These are phyloP conservation scores for Orthonychiurus folsomi DNA, from an alignment of 2,888 invertebrate genomes.

Conservation along the genomic window DNA sequence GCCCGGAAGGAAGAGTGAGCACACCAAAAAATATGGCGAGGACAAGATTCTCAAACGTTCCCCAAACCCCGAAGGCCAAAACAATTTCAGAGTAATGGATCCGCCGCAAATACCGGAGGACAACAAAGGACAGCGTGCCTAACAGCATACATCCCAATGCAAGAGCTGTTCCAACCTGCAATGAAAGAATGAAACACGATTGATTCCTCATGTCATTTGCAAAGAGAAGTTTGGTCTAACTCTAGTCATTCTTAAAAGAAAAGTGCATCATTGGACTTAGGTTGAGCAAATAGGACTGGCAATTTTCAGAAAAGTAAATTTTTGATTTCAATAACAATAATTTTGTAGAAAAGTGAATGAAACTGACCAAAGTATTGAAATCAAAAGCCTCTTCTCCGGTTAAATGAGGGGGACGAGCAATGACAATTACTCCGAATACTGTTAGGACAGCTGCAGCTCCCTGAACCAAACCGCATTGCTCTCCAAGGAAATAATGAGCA, in stretches of 20 bases:
- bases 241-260: neutral
- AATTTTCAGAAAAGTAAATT: too few species aligned
- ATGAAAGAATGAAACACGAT: slow-evolving; percentile 1
- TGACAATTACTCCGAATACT: slow-evolving; percentile 27
- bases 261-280: too few species aligned
- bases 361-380: slow-evolving; percentile 25
- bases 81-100: slow-evolving; percentile 83
- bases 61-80: slow-evolving; percentile 45
- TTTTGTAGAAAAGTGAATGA: too few species aligned
- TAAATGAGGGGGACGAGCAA: slow-evolving; percentile 28
- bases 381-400: slow-evolving; percentile 29
- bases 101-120: slow-evolving; percentile 72
- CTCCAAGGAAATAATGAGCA: slow-evolving; percentile 29
- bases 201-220: neutral
- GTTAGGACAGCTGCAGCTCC: slow-evolving; percentile 22
- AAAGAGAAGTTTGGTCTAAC: too few species aligned
- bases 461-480: slow-evolving; percentile 28
- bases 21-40: slow-evolving; percentile 24
- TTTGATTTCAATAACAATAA: too few species aligned
- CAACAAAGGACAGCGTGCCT: slow-evolving; percentile 52
- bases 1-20: slow-evolving; percentile 21
- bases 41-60: slow-evolving; percentile 26
- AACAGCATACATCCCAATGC: slow-evolving; percentile 32
- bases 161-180: slow-evolving; percentile 26
- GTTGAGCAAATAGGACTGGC: too few species aligned